phyloP scores from a whole-genome alignment of 2,113 vertebrate species.

The Grammomys dolichurus region DNA sequence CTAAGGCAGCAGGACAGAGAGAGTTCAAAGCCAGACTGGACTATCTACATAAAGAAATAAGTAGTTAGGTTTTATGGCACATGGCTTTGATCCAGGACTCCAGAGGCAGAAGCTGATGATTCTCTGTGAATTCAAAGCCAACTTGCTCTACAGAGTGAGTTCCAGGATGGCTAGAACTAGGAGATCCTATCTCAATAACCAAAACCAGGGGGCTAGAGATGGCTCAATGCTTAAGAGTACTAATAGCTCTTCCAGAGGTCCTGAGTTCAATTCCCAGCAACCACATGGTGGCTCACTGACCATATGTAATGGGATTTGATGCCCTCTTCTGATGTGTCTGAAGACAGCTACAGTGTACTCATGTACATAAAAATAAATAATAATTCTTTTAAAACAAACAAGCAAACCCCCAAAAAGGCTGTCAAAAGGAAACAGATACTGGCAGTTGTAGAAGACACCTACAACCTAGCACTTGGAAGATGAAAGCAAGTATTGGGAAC shows the following conservation, averaged over 20 bases:
- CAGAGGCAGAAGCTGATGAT: background rate
- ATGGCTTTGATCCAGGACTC: background rate
- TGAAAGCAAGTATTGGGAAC: background rate
- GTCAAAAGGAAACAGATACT: background rate
- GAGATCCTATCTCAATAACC: background rate
- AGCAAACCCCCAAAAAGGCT: background rate
- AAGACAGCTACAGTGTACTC: too few relatives aligned
- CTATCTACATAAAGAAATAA: background rate
- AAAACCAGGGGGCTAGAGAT: background rate
- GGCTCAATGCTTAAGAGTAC: too few relatives aligned
- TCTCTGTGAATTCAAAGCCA: background rate
- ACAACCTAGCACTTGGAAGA: background rate
- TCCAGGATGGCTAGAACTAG: background rate
- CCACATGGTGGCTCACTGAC: too few relatives aligned
- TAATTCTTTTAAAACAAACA: background rate
- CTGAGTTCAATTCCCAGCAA: too few relatives aligned
- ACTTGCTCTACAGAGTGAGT: background rate
- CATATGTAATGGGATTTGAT: too few relatives aligned
- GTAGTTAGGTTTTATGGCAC: background rate
- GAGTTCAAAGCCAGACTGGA: background rate
- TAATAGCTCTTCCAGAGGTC: too few relatives aligned
- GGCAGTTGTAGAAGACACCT: background rate
- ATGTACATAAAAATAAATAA: too few relatives aligned
- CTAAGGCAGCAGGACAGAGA: background rate
- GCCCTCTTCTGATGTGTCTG: too few relatives aligned